Evolutionary conservation across 2,888 invertebrate species (phyloP).

Genomic region (Sphaerophoria rueppellii): DNA sequence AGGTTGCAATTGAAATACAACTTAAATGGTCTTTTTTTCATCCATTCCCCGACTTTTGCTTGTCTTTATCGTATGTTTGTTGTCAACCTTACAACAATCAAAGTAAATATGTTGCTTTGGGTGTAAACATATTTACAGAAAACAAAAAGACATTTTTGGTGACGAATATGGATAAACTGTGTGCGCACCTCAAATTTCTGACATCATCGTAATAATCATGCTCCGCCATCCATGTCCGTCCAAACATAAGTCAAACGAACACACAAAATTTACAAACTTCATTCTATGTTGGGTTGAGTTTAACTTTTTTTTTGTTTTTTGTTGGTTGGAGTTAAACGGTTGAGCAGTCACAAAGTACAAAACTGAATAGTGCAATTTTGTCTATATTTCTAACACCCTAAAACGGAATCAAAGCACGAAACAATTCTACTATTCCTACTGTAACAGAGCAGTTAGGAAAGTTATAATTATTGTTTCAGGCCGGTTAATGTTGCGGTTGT

Average conservation of each 20-base stretch:
- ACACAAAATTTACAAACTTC: slow-evolving; percentile 47
- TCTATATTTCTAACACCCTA: slow-evolving; percentile 27
- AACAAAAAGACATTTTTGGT: slow-evolving; percentile 22
- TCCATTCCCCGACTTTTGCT: background rate
- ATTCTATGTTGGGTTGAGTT: slow-evolving; percentile 27
- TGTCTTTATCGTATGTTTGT: background rate
- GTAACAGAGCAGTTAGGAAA: slow-evolving; percentile 70
- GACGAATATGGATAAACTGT: slow-evolving; percentile 52
- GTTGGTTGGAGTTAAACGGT: slow-evolving; percentile 13
- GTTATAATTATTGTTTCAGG: slow-evolving; percentile 62
- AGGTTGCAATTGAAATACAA: slow-evolving; percentile 58
- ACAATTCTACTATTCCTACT: slow-evolving; percentile 13
- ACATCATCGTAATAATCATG: slow-evolving; percentile 70
- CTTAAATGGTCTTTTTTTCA: slow-evolving; percentile 8
- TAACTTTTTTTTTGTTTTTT: slow-evolving; percentile 26
- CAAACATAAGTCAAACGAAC: slow-evolving; percentile 4
- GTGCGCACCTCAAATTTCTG: slow-evolving; percentile 59
- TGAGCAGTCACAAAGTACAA: slow-evolving; percentile 65
- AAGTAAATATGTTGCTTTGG: too few relatives aligned
- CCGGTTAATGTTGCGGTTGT: background rate
- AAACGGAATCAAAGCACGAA: slow-evolving; percentile 27
- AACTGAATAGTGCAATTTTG: slow-evolving; percentile 30
- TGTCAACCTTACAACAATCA: background rate
- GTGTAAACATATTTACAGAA: background rate
- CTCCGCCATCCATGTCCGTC: slow-evolving; percentile 62